Conservation (phyloP, 2,113 vertebrate genomes). For the Microcebus murinus region DNA sequence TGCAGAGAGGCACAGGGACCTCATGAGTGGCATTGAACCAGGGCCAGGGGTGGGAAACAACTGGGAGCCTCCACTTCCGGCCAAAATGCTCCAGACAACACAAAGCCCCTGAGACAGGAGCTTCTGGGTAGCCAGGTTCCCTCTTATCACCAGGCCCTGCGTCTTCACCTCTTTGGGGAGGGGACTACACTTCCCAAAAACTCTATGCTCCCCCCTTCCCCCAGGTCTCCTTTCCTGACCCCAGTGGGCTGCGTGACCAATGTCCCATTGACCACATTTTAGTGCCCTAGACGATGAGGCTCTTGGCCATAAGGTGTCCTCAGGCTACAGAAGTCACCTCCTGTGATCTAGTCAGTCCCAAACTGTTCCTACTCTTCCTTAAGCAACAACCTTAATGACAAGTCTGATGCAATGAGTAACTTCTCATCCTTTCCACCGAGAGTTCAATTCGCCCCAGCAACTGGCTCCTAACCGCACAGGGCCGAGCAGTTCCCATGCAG, state of each 20-base stretch:
- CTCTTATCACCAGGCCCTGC: neutral
- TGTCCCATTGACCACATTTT: neutral
- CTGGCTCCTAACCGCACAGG: neutral
- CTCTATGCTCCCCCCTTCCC: neutral
- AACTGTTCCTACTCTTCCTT: neutral
- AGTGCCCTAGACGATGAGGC: neutral
- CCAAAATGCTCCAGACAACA: neutral
- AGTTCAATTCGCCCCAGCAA: neutral
- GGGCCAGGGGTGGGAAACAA: neutral
- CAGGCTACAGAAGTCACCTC: neutral
- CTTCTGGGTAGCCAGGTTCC: neutral
- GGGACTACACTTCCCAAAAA: neutral
- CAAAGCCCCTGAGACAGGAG: neutral
- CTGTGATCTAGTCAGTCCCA: neutral
- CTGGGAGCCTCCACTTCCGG: neutral
- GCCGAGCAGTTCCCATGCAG: neutral
- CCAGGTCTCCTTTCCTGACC: neutral
- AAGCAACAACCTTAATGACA: neutral
- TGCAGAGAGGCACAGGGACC: neutral
- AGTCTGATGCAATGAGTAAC: neutral
- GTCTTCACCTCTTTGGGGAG: fast-evolving
- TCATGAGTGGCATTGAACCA: neutral
- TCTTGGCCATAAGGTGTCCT: neutral
- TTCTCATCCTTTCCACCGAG: neutral
- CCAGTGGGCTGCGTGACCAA: neutral